Conservation (phyloP, 2,888 invertebrate species). For the Boloria euphrosyne region DNA sequence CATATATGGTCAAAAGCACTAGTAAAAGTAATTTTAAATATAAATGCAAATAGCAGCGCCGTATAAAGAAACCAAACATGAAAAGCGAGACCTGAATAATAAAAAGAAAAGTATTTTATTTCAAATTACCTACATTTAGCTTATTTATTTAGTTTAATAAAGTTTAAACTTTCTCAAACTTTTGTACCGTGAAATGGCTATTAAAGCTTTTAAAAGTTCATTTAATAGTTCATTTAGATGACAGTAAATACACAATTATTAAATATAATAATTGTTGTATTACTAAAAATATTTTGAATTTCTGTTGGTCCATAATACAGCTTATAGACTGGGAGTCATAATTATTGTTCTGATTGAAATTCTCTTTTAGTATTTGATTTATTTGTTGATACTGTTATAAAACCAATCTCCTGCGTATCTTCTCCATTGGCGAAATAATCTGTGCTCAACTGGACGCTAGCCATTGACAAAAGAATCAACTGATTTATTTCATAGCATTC, state of each 20-base stretch:
- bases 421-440: no score
- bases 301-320: no score
- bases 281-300: no score
- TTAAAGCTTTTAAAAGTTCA: conserved; percentile 17
- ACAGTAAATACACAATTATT: conserved; percentile 22
- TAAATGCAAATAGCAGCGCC: conserved; percentile 13
- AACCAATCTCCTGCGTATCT: no score
- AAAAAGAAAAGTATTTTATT: conserved; percentile 11
- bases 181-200: conserved; percentile 18
- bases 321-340: no score
- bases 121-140: conserved; percentile 16
- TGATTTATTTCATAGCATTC: no score
- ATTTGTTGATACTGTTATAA: no score
- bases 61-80: conserved; percentile 16
- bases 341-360: not conserved
- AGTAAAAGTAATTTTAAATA: conserved; percentile 1
- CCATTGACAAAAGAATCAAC: no score
- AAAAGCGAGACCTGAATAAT: conserved; percentile 13
- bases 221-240: conserved; percentile 22
- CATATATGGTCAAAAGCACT: no score
- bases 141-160: conserved; percentile 27
- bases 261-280: conserved; percentile 5
- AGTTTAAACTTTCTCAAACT: conserved; percentile 15
- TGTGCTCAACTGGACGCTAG: no score
- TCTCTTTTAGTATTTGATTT: not conserved